These are phyloP conservation scores for Neotoxoptera formosana DNA, from an alignment of 1,140 invertebrate species.

Conservation along the genomic window DNA sequence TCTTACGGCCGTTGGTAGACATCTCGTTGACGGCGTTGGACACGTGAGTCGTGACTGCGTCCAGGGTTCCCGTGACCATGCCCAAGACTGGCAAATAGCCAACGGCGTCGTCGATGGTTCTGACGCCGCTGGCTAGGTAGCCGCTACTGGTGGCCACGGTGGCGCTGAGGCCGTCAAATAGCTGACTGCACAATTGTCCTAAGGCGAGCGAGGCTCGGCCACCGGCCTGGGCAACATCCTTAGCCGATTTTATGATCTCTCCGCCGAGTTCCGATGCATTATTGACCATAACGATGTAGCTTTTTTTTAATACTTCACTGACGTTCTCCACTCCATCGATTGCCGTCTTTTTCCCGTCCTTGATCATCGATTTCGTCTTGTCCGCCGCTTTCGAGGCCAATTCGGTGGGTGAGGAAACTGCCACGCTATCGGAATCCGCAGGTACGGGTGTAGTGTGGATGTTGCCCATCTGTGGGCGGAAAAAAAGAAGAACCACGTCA, in stretches of 20 bases:
- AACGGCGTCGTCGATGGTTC: background rate
- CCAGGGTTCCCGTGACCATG: background rate
- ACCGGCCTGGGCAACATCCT: background rate
- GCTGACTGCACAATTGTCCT: background rate
- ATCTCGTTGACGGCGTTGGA: background rate
- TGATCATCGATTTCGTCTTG: background rate
- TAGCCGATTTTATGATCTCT: background rate
- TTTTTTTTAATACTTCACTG: background rate
- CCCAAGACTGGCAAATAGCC: background rate
- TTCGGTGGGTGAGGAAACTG: background rate
- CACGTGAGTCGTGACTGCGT: background rate
- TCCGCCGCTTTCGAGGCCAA: no score
- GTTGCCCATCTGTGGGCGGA: background rate
- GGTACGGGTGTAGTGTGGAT: background rate
- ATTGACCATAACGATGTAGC: no score
- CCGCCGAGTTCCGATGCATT: background rate
- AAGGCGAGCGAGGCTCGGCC: background rate
- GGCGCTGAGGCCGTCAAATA: background rate
- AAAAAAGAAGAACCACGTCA: background rate
- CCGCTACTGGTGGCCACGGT: background rate
- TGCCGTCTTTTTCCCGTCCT: no score
- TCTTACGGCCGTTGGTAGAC: background rate
- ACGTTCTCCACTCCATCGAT: background rate
- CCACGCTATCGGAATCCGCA: fast-evolving
- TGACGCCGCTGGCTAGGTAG: background rate